phyloP scores from a whole-genome alignment of 2,797 vertebrate species.

The Lophotriccus pileatus region DNA sequence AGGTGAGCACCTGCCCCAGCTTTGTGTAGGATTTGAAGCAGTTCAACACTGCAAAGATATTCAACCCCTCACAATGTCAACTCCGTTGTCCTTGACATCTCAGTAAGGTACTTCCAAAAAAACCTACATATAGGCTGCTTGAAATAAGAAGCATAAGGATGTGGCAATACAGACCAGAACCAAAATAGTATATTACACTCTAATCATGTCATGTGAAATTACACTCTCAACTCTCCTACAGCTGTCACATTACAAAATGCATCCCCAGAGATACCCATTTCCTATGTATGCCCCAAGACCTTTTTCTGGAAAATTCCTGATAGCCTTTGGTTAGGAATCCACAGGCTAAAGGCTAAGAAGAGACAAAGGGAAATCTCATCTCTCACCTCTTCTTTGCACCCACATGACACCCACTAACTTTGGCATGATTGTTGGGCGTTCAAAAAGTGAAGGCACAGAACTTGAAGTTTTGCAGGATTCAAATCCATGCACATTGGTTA shows the following conservation, averaged over 20 bases:
- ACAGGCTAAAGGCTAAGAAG: neutral
- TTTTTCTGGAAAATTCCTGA: neutral
- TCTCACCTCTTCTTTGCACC: neutral
- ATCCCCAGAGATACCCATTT: neutral
- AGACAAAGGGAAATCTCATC: neutral
- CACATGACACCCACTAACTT: neutral
- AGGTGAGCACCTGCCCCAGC: neutral
- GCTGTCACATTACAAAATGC: slow-evolving; percentile 2
- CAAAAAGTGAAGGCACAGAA: neutral
- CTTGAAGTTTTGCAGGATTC: neutral
- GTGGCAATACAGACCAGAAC: neutral
- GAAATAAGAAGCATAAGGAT: neutral
- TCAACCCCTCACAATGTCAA: neutral
- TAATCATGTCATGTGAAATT: slow-evolving; percentile 22
- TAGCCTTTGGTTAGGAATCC: neutral
- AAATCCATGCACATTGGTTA: neutral
- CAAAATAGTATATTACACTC: slow-evolving; percentile 42
- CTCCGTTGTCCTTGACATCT: neutral
- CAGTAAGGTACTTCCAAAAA: neutral
- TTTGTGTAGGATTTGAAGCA: neutral
- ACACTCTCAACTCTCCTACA: neutral
- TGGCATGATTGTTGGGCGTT: neutral
- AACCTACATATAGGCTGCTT: neutral
- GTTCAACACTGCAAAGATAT: neutral
- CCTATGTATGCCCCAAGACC: neutral